Evolutionary conservation across 2,113 vertebrate genomes (phyloP).

Genomic region (Taurulus bubalis): DNA sequence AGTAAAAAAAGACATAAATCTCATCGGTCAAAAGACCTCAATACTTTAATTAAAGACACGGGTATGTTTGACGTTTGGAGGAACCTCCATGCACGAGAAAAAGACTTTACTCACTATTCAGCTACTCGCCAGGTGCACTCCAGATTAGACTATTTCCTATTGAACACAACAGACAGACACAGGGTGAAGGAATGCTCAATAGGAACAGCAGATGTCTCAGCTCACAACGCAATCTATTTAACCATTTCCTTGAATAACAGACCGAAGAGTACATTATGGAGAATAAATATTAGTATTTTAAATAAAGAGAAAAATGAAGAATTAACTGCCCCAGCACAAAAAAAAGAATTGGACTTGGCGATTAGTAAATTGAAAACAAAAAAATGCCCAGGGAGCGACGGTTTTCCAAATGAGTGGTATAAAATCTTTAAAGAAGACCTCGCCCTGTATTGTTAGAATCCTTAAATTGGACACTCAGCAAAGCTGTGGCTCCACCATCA

Average conservation of each 20-base stretch:
- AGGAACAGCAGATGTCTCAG: not conserved
- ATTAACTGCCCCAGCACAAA: not conserved
- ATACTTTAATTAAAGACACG: not conserved
- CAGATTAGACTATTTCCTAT: not conserved
- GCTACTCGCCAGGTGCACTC: not conserved
- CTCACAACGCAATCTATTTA: not conserved
- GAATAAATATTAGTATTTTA: not conserved
- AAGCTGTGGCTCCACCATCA: not conserved
- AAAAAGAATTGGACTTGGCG: no score
- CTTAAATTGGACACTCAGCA: not conserved
- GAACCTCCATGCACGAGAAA: not conserved
- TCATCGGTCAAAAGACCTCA: not conserved
- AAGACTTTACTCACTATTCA: not conserved
- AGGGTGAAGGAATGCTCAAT: not conserved
- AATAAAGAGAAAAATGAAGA: not conserved
- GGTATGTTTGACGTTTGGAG: no score
- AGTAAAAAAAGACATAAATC: no score
- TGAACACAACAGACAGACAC: not conserved
- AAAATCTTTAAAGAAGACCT: not conserved
- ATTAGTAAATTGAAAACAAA: no score
- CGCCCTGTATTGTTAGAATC: not conserved
- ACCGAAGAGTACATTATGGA: not conserved
- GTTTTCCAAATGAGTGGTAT: no score
- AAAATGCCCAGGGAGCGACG: no score
- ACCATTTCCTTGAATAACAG: not conserved